These are phyloP conservation scores for Lasioglossum albipes DNA, from an alignment of 1,140 invertebrate species.

Conservation along the genomic window DNA sequence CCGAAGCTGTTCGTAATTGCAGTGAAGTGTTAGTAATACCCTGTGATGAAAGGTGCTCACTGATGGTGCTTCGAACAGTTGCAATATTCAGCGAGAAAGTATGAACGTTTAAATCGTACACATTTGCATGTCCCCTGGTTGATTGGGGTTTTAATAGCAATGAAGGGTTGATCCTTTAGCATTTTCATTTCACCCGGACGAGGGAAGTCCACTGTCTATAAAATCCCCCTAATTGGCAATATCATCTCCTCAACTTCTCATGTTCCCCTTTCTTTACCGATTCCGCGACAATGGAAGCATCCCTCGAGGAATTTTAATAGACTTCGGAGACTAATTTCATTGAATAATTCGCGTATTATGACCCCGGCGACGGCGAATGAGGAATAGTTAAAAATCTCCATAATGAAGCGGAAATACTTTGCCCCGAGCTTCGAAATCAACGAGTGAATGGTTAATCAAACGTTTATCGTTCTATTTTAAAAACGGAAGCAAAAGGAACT, in stretches of 20 bases:
- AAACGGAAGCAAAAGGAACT: too few species aligned
- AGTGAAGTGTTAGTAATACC: too few species aligned
- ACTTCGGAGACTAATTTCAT: constrained; percentile 25
- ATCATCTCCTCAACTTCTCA: not conserved
- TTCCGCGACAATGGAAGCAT: constrained; percentile 2
- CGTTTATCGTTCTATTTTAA: too few species aligned
- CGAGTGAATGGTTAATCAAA: constrained; percentile 22
- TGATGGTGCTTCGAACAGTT: too few species aligned
- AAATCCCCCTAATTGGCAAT: constrained; percentile 14
- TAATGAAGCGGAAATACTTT: constrained; percentile 33
- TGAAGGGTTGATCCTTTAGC: not conserved
- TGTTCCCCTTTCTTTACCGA: not conserved
- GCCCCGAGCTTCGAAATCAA: constrained; percentile 34
- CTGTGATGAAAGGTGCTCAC: too few species aligned
- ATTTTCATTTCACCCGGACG: not conserved
- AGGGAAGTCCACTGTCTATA: not conserved
- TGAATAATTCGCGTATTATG: constrained; percentile 44
- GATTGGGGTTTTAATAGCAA: not conserved
- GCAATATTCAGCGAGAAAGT: too few species aligned
- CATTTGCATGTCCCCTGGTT: too few species aligned
- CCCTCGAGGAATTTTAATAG: constrained; percentile 12
- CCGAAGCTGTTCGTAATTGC: too few species aligned
- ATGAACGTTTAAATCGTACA: too few species aligned
- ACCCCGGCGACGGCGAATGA: constrained; percentile 8
- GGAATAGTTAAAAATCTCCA: constrained; percentile 32